Evolutionary conservation across 2,797 vertebrate genomes (phyloP), one percentile per base, ranked within the genome.

Genomic region (Channallabes apus): DNA sequence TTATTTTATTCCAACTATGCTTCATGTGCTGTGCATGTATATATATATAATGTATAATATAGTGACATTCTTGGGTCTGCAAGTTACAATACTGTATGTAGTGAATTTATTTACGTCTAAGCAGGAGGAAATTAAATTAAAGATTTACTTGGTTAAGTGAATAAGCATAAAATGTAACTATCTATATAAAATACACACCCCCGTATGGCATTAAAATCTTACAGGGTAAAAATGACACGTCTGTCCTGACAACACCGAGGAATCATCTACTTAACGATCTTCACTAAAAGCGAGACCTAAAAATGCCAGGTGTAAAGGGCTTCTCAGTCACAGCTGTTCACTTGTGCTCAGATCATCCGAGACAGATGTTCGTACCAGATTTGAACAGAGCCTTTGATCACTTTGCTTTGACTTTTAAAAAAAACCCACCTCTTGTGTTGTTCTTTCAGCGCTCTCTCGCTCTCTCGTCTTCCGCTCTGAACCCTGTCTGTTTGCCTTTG

Each of bases 401-500:
- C 56, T 77, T 24, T 77, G 29, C 75, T 35, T 59, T 35, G 75
- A 35, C 75, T 56, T 76, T 18, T 3, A 38, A 38, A 38, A 73
- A 76, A 76, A 64, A 15, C n/a, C 80, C 6, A 32, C 65, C 64
- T 58, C 29, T 51, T n/a, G 65, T 69, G 65, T 58, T 24, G 29
- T 82, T 65, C 65, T 58, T 69, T 69, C 22, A 51, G 12, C 22
- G 0, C 6, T 20, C 67, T 68, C 62, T 72, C 22, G 0, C 6
- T 20, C 67, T 68, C 62, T 72, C 32, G 32, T 80, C 82, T 38
- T 8, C 41, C 51, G 41, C 61, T 17, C 38, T 27, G 71, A 67
- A 59, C 71, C n/a, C 51, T 17, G 84, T 77, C 76, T 75, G 35
- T 54, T 84, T 79, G 67, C 67, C 38, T 84, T 82, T 77, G 73